Percentiles rank a stretch among this genome's conserved stretches.
These are phyloP conservation scores for Phaonia tiefii DNA, from an alignment of 2,888 invertebrate genomes.

Conservation along the genomic window DNA sequence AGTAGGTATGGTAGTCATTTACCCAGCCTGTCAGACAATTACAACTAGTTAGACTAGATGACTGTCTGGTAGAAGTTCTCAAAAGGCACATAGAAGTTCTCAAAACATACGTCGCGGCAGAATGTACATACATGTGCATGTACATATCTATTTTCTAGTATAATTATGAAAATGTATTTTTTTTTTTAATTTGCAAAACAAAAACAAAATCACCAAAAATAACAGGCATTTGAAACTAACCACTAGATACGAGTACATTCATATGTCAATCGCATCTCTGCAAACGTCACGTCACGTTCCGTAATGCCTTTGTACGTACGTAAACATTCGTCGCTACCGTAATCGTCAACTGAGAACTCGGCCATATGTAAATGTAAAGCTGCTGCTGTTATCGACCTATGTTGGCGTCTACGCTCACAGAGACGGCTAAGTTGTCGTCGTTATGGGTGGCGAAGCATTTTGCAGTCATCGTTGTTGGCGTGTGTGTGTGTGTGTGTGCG, in stretches of 20 bases:
- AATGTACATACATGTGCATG: too few relatives aligned
- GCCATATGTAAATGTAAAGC: not conserved
- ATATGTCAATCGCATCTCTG: not conserved
- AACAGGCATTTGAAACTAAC: too few relatives aligned
- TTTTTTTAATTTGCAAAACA: not conserved
- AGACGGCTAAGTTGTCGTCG: not conserved
- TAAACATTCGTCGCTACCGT: not conserved
- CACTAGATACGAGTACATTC: not conserved
- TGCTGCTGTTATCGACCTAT: not conserved
- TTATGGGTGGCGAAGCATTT: not conserved
- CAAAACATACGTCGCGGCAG: too few relatives aligned
- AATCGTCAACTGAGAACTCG: too few relatives aligned
- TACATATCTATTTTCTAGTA: too few relatives aligned
- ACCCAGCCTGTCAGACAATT: too few relatives aligned
- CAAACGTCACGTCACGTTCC: too few relatives aligned
- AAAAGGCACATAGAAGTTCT: not conserved
- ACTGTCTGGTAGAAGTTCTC: too few relatives aligned
- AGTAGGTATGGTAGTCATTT: too few relatives aligned
- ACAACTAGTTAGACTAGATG: not conserved
- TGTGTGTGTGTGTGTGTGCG: too few relatives aligned
- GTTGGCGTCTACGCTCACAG: not conserved
- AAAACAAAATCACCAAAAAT: too few relatives aligned
- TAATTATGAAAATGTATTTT: slow-evolving; percentile 20
- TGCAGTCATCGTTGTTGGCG: slow-evolving; percentile 44
- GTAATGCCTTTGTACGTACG: too few relatives aligned